These are phyloP conservation scores for Pseudomyrmex sp. DNA, from an alignment of 1,140 invertebrate species.

Conservation along the genomic window DNA sequence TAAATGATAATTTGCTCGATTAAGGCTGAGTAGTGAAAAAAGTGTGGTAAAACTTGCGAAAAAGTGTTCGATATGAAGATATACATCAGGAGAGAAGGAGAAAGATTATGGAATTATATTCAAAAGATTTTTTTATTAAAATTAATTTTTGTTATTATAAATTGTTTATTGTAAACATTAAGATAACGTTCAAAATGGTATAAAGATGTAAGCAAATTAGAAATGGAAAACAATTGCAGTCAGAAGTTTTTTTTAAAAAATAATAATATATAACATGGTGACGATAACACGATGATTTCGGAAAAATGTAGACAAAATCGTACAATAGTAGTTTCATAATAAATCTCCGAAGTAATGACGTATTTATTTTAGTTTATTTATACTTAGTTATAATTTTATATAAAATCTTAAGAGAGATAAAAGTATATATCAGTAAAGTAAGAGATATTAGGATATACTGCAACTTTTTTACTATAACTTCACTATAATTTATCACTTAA, in stretches of 20 bases:
- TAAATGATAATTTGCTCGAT: slow-evolving; percentile 13
- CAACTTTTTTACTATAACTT: too few species aligned
- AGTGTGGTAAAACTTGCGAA: neutral
- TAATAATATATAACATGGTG: too few species aligned
- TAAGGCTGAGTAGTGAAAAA: slow-evolving; percentile 10
- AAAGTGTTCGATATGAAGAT: neutral
- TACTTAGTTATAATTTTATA: too few species aligned
- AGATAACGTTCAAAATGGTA: neutral
- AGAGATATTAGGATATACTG: too few species aligned
- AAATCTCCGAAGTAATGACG: slow-evolving; percentile 3
- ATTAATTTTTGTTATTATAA: neutral
- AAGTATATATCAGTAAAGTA: too few species aligned
- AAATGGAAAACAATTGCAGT: neutral
- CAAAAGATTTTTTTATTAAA: neutral
- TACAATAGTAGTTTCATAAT: slow-evolving; percentile 1
- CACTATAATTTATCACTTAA: too few species aligned
- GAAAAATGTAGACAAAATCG: too few species aligned
- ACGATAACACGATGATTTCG: too few species aligned
- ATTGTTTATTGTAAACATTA: neutral
- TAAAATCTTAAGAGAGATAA: too few species aligned
- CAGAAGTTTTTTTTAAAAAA: too few species aligned
- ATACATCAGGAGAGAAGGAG: neutral
- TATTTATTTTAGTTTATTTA: slow-evolving; percentile 48
- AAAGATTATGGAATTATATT: slow-evolving; percentile 14
- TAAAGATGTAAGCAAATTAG: neutral